phyloP scores from a whole-genome alignment of 2,888 invertebrate genomes.

The Pristionchus japonicus region DNA sequence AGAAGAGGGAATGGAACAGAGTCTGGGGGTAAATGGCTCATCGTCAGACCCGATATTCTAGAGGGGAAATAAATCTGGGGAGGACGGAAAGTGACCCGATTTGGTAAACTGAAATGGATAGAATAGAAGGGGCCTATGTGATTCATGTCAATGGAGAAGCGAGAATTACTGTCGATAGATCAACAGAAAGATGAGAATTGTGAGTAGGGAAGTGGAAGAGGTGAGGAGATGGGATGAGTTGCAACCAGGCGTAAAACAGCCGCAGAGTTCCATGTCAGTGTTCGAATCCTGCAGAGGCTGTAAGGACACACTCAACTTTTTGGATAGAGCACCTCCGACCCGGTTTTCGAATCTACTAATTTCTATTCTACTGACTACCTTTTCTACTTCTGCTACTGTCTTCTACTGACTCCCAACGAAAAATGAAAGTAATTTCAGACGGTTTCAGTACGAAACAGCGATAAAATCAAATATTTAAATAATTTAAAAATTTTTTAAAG shows the following conservation, averaged over 20 bases:
- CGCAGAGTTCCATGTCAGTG: constrained; percentile 60
- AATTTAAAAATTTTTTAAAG: not conserved
- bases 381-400: too few relatives aligned
- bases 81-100: not conserved
- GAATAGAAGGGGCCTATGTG: not conserved
- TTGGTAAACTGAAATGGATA: not conserved
- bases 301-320: not conserved
- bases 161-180: constrained; percentile 6
- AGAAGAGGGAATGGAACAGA: not conserved
- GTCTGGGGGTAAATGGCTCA: not conserved
- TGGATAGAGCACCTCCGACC: not conserved
- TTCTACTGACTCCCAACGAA: too few relatives aligned
- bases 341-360: not conserved
- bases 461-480: too few relatives aligned
- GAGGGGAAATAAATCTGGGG: not conserved
- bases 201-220: not conserved
- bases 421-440: not conserved
- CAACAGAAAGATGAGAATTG: not conserved
- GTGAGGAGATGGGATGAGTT: constrained; percentile 49
- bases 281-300: constrained; percentile 54
- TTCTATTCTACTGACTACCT: too few relatives aligned
- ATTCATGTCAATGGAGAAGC: not conserved
- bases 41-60: not conserved
- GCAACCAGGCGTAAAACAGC: constrained; percentile 61
- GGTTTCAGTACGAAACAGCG: too few relatives aligned